Base-by-base conservation (phyloP, 2,888 invertebrate genomes). In the Drosophila hamatofila region DNA sequence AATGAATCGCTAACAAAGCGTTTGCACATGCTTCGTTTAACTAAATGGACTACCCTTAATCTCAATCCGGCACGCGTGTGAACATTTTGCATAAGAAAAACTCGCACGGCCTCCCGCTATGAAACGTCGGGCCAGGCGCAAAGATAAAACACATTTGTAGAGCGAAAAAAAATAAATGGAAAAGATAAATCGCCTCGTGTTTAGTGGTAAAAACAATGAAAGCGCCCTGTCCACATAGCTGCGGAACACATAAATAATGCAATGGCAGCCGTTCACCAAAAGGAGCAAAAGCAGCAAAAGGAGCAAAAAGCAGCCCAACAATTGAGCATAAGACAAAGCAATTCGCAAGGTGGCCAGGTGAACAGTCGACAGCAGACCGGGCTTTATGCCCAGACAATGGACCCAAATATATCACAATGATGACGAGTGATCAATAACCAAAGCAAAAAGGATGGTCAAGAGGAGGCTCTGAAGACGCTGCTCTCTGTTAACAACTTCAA, bases 201-300 rank as follows among this genome's bases (percentile, higher is more conserved):
- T 86, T 77, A 75, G 74, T 73, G 67, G 65, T 62, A 70, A 72
- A 85, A 80, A 84, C 83, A 83, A 83, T 83, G 90, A 79, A 75
- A 51, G 49, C 33, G 57, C 70, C 66, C 48, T 42, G 46, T 69
- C 68, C 65, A 75, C 66, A 68, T 27, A 60, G 56, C 42, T 72
- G 86, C 57, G 69, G 74, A 57, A 83, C 72, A 70, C 89, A 84
- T 84, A 90, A 84, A 84, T 84, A 84, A 90, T 88, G 81, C 74
- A 72, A 58, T 88, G 63, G 68, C 77, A 77, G 83, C 70, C 72
- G 67, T 73, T 73, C 30, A 57, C 23, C 72, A 49, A 46, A 69
- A 69, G 21, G 52, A 35, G 23, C 33, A 33, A 27, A 11, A 27
- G 48, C 2, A n/a, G n/a, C 4, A 27, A 33, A 18, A 33, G 18